These are phyloP conservation scores for Aphelenchoides fujianensis DNA, from an alignment of 1,140 invertebrate species.

Conservation along the genomic window DNA sequence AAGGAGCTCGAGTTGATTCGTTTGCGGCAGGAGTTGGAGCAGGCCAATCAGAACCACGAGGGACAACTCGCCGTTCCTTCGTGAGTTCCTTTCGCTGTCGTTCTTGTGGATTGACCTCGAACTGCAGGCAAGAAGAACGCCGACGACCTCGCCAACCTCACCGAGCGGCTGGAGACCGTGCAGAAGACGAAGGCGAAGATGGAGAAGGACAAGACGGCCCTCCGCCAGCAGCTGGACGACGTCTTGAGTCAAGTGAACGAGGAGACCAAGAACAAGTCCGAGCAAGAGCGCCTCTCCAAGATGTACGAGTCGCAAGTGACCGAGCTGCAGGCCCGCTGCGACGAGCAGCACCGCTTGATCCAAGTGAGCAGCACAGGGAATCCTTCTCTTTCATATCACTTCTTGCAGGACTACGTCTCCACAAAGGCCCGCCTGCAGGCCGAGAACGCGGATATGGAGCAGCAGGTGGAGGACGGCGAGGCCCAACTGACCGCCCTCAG, in stretches of 20 bases:
- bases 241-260: slow-evolving; percentile 44
- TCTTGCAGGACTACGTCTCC: slow-evolving; percentile 36
- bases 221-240: slow-evolving; percentile 51
- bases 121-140: slow-evolving; percentile 45
- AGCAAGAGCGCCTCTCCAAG: slow-evolving; percentile 47
- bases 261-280: slow-evolving; percentile 35
- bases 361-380: slow-evolving; percentile 25
- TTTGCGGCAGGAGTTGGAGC: slow-evolving; percentile 54
- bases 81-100: too few relatives aligned
- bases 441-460: slow-evolving; percentile 40
- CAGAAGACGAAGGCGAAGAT: slow-evolving; percentile 41
- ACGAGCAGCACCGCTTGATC: slow-evolving; percentile 44
- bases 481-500: slow-evolving; percentile 39
- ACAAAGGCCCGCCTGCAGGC: slow-evolving; percentile 42
- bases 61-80: slow-evolving; percentile 33
- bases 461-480: slow-evolving; percentile 41
- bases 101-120: too few relatives aligned
- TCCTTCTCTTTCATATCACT: slow-evolving; percentile 10
- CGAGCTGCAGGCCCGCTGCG: slow-evolving; percentile 42
- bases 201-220: slow-evolving; percentile 44
- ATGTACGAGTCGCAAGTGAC: slow-evolving; percentile 40
- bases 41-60: slow-evolving; percentile 54
- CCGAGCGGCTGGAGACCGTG: slow-evolving; percentile 34
- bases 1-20: slow-evolving; percentile 48
- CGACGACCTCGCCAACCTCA: slow-evolving; percentile 43